Conservation (phyloP, 2,888 invertebrate genomes). For the Tipula vernalis region DNA sequence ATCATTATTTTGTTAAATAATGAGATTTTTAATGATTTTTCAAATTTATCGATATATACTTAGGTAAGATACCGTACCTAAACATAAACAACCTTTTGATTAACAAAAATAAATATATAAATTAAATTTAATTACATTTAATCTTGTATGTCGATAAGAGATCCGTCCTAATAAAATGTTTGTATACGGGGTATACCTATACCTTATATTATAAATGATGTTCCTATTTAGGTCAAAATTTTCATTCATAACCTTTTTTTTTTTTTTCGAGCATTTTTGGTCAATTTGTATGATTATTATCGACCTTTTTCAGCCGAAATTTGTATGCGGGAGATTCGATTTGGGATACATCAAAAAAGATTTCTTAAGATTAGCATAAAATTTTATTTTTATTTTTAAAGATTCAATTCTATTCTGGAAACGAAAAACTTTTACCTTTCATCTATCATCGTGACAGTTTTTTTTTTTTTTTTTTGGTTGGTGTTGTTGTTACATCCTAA, state of each 20-base stretch:
- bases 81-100: not conserved
- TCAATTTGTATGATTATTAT: not conserved
- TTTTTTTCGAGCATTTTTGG: not conserved
- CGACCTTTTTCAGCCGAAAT: not conserved
- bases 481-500: not conserved
- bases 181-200: not conserved
- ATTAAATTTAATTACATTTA: constrained; percentile 4
- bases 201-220: not conserved
- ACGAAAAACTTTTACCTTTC: not conserved
- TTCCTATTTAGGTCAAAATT: not conserved
- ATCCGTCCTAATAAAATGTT: not conserved
- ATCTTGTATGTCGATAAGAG: not conserved
- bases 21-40: not conserved
- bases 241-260: not conserved
- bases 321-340: not conserved
- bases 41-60: not conserved
- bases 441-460: not conserved
- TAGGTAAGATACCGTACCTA: not conserved
- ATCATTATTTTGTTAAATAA: not conserved
- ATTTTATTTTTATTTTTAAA: not conserved
- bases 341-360: not conserved
- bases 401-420: not conserved
- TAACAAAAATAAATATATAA: not conserved
- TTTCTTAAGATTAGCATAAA: not conserved
- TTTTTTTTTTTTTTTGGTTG: not conserved